Evolutionary conservation across 2,888 invertebrate species (phyloP).

Genomic region (Drosophila barbarae): DNA sequence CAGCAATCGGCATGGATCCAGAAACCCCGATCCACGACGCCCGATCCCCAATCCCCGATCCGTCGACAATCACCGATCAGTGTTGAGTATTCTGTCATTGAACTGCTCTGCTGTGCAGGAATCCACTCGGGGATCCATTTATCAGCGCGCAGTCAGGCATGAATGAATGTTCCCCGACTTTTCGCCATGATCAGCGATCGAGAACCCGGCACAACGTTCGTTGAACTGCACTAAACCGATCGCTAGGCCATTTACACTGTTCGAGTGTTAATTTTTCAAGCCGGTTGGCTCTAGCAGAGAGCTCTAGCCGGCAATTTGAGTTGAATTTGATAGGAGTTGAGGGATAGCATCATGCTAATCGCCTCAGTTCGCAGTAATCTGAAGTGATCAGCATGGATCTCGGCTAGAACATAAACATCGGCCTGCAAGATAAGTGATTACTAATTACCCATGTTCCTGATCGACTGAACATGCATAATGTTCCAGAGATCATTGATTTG

Average conservation of each 20-base stretch:
- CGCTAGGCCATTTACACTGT: conserved; percentile 33
- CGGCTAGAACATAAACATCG: conserved; percentile 15
- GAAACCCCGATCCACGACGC: neutral
- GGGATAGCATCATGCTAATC: conserved; percentile 28
- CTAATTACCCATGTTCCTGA: conserved; percentile 22
- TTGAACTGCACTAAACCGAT: conserved; percentile 40
- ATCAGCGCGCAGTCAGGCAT: conserved; percentile 38
- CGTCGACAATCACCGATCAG: conserved; percentile 20
- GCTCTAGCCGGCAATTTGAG: conserved; percentile 14
- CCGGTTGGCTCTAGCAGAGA: conserved; percentile 15
- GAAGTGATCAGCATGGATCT: conserved; percentile 5
- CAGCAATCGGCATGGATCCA: conserved; percentile 43
- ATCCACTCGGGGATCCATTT: conserved; percentile 37
- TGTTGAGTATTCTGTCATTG: conserved; percentile 46
- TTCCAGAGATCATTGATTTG: conserved; percentile 5
- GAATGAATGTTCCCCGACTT: conserved; percentile 29
- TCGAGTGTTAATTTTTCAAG: conserved; percentile 36
- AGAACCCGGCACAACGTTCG: conserved; percentile 27
- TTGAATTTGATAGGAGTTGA: conserved; percentile 23
- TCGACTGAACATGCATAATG: conserved; percentile 7
- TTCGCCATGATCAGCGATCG: conserved; percentile 27
- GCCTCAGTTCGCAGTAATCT: conserved; percentile 16
- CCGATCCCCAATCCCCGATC: neutral
- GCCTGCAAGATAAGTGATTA: conserved; percentile 16
- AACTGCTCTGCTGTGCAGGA: conserved; percentile 33